Evolutionary conservation across 1,140 invertebrate genomes (phyloP).

Genomic region (Paramacrobiotus metropolitanus): DNA sequence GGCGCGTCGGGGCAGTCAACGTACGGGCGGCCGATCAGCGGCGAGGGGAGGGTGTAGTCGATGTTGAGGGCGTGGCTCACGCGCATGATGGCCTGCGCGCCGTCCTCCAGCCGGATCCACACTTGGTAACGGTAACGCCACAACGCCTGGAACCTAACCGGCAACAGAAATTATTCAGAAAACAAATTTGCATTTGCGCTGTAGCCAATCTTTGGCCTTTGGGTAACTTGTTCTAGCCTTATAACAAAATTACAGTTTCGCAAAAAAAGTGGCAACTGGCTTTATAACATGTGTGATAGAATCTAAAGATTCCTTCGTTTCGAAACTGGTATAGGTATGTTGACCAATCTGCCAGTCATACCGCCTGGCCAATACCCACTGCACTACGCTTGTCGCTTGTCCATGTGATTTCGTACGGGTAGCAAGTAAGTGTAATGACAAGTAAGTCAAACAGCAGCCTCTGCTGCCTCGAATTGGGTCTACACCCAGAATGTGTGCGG

Average conservation of each 20-base stretch:
- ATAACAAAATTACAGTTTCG: too few relatives aligned
- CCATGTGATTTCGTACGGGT: too few relatives aligned
- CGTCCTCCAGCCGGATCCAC: constrained; percentile 95
- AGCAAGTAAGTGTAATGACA: too few relatives aligned
- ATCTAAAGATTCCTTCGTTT: too few relatives aligned
- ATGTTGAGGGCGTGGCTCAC: constrained; percentile 31
- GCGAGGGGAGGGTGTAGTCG: constrained; percentile 92
- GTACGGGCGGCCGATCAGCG: constrained; percentile 74
- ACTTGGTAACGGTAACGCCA: constrained; percentile 96
- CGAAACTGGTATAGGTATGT: too few relatives aligned
- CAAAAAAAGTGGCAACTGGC: constrained; percentile 1
- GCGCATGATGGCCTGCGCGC: constrained; percentile 77
- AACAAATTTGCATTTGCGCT: constrained; percentile 10
- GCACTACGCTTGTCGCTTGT: too few relatives aligned
- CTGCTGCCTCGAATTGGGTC: too few relatives aligned
- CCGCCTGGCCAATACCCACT: too few relatives aligned
- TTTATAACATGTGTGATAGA: not conserved
- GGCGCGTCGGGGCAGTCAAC: constrained; percentile 82
- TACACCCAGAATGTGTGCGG: too few relatives aligned
- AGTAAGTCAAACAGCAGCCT: not conserved
- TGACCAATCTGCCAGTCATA: too few relatives aligned
- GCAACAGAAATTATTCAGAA: constrained; percentile 8
- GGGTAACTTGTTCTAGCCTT: too few relatives aligned
- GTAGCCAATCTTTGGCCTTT: too few relatives aligned
- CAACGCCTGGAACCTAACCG: constrained; percentile 56